Evolutionary conservation across 1,140 invertebrate species (phyloP), one percentile per base, ranked within the genome.

Genomic region (Tetramorium parvispinum): DNA sequence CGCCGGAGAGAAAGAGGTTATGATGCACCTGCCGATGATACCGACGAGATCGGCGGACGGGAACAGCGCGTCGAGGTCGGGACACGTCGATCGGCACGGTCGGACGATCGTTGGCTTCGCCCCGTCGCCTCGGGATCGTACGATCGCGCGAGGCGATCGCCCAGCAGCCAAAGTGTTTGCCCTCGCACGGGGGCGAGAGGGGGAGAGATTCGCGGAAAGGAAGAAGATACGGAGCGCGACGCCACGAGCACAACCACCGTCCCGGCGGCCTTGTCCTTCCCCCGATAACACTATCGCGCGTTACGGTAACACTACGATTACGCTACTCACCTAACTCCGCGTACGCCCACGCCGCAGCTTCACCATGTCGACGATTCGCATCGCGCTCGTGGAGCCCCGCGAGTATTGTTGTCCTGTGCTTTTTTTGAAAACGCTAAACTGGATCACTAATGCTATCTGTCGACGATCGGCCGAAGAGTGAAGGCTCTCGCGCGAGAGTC

Each of bases 361-460:
- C 89, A 93, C 89, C 92, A 93, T 93, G 92, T 93, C 92, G 91
- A 92, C 89, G 90, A 89, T 92, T 93, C 91, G 89, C 91, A 90
- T 90, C 89, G 87, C 79, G 89, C 90, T 88, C 86, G 68, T 32
- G 32, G 32, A 32, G 61, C 87, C 55, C 18, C 90, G 79, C 81
- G 73, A 46, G 81, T 87, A 91, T 91, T 91, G 90, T 91, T 91
- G 81, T 91, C 71, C 87, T 87, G 83, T 78, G 71, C 77, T 93
- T 92, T 91, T 91, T 91, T 88, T 83, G 88, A 91, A 92, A 89
- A 68, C 63, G 51, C 85, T 68, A 53, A 57, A 24, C 10, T 27
- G 21, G 21, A 79, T 27, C 32, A 37, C 65, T 88, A 40, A 59
- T 87, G 87, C 89, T 83, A 90, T 91, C 90, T 91, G 61, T 85